Evolutionary conservation across 2,113 vertebrate species (phyloP).

Genomic region (Pelecanus crispus): DNA sequence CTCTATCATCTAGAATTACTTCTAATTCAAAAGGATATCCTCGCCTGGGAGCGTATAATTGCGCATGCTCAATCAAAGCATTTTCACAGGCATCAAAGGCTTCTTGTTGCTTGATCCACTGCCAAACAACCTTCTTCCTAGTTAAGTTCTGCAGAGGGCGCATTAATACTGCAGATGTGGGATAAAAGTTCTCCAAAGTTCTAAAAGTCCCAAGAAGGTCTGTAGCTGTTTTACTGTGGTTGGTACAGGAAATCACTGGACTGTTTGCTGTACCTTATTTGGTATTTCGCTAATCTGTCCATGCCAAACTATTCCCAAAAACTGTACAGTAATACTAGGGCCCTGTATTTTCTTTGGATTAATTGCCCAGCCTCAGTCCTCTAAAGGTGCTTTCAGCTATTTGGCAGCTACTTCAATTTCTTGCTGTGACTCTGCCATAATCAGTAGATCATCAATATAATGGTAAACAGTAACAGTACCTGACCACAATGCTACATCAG

Average conservation of each 20-base stretch:
- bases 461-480: neutral
- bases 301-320: neutral
- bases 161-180: neutral
- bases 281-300: neutral
- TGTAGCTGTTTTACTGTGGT: neutral
- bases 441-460: neutral
- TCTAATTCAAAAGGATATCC: neutral
- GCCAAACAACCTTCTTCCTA: neutral
- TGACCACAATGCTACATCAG: neutral
- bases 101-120: neutral
- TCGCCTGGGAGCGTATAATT: neutral
- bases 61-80: neutral
- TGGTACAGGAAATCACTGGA: neutral
- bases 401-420: neutral
- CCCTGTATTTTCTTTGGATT: neutral
- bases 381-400: neutral
- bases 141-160: neutral
- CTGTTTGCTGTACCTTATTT: neutral
- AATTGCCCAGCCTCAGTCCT: neutral
- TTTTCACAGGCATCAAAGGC: neutral
- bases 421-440: neutral
- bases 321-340: neutral
- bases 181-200: too few species aligned
- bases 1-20: neutral
- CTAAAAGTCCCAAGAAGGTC: neutral